These are phyloP conservation scores for Rhabdomys dilectus DNA, from an alignment of 2,113 vertebrate species.

Conservation along the genomic window DNA sequence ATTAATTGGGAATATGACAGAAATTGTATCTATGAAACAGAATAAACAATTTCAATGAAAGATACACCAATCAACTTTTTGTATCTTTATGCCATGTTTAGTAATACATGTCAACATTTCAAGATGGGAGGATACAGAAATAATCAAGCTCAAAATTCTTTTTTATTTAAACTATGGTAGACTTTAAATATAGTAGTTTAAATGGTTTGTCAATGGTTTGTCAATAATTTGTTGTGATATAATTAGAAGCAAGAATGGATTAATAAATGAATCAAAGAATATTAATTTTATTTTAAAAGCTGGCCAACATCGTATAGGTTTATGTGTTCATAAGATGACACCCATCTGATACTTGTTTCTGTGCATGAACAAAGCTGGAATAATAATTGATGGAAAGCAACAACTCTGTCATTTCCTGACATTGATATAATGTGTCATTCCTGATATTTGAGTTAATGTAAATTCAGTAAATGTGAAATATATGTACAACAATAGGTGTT, in stretches of 20 bases:
- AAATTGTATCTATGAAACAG: neutral
- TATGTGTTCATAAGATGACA: neutral
- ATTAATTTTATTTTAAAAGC: neutral
- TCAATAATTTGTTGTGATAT: neutral
- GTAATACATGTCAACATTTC: neutral
- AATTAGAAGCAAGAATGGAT: neutral
- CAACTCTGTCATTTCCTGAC: neutral
- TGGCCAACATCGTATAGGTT: neutral
- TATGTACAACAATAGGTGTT: neutral
- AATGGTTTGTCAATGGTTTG: neutral
- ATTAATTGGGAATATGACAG: neutral
- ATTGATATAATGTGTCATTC: neutral
- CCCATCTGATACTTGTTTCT: neutral
- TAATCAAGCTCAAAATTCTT: slow-evolving; percentile 18
- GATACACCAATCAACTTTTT: slow-evolving; percentile 2
- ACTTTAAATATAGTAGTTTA: too few species aligned
- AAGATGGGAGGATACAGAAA: neutral
- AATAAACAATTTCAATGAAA: slow-evolving; percentile 1
- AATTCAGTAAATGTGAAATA: neutral
- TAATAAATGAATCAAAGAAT: neutral
- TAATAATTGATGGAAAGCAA: neutral
- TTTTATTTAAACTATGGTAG: slow-evolving; percentile 11
- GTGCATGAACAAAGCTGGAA: neutral
- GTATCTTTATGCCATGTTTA: neutral
- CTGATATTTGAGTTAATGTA: neutral